Evolutionary conservation across 2,113 vertebrate species (phyloP), one percentile per base, ranked within the genome.

Genomic region (Rattus rattus): DNA sequence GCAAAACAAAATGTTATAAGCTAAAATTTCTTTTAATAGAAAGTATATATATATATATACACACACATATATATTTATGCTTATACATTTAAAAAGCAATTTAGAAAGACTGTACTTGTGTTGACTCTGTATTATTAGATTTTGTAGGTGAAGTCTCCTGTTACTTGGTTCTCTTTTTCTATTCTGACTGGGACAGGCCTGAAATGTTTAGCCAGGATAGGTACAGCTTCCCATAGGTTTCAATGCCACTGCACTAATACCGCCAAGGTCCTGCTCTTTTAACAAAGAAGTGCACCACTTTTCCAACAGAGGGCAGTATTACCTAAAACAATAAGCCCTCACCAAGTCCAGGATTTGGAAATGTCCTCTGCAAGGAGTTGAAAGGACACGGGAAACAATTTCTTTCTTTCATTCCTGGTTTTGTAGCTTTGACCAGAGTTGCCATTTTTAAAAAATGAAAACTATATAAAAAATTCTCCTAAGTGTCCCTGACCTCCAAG

Each of bases 241-340:
- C 36, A 76, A 43, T 22, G n/a, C 72, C 72, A 20, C 72, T 73
- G n/a, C 36, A 22, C 73, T 76, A 5, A 12, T 47, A n/a, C 3
- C 0, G 11, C 9, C 56, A 54, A 7, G 59, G n/a, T 24, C 19
- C 28, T 4, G 1, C 2, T 12, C 3, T 43, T 11, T 7, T 28
- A 43, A 92, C 76, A 2, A 1, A 3, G 0, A 56, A 93, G 24
- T 96, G 11, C 2, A 13, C 43, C 6, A 0, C 72, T 91, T 97
- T 73, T 59, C 98, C 98, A 96, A 98, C 88, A 99, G 98, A 98
- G 98, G 98, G 98, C 98, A 98, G 97, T 98, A 94, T 99, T 97
- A 97, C 97, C 95, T 84, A 69, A 79, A 98, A 98, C 26, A 88
- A 7, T 22, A 79, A n/a, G 1, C 54, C 0, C 0, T 28, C 5